phyloP scores from a whole-genome alignment of 2,888 invertebrate species.

The Esperia sulphurella region DNA sequence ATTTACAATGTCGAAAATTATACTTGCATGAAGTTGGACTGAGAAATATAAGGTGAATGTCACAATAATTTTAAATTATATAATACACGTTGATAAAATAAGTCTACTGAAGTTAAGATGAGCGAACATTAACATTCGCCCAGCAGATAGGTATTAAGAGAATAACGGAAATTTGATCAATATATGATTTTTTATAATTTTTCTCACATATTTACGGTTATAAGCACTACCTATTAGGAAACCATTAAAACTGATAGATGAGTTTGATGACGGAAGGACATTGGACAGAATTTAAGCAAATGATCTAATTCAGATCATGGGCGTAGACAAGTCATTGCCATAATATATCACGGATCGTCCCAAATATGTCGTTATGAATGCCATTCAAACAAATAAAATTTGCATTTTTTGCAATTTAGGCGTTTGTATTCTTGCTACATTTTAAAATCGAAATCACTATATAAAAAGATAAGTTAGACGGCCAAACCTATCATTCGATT shows the following conservation, averaged over 20 bases:
- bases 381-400: conserved; percentile 64
- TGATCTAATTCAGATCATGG: conserved; percentile 40
- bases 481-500: conserved; percentile 49
- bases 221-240: background rate
- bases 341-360: conserved; percentile 51
- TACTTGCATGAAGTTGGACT: too few relatives aligned
- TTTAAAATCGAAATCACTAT: conserved; percentile 55
- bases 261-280: conserved; percentile 16
- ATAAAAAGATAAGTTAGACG: conserved; percentile 58
- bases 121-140: too few relatives aligned
- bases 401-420: conserved; percentile 60
- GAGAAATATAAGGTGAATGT: too few relatives aligned
- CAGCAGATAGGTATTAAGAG: too few relatives aligned
- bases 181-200: too few relatives aligned
- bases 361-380: conserved; percentile 58
- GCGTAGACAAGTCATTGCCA: conserved; percentile 35
- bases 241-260: conserved; percentile 9
- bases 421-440: conserved; percentile 56
- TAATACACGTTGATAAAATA: too few relatives aligned
- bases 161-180: too few relatives aligned
- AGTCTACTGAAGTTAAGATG: too few relatives aligned
- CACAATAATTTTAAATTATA: too few relatives aligned
- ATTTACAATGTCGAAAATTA: too few relatives aligned
- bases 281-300: conserved; percentile 11
- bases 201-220: background rate